Evolutionary conservation across 92 coral and sea anemone species (phyloP).

Genomic region (Porites rus): DNA sequence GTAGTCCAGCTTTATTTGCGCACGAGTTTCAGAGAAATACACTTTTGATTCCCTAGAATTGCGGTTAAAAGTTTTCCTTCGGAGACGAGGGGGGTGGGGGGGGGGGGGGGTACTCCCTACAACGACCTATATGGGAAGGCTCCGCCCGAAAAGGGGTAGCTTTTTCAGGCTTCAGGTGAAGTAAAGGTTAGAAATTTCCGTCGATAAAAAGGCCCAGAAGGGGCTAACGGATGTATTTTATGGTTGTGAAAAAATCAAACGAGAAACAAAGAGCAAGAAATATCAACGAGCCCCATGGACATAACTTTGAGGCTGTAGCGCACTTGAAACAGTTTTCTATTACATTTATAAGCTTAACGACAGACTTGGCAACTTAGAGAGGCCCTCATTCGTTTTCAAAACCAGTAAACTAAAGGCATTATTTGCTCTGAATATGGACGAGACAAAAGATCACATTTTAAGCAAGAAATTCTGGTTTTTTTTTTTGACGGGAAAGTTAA

Average conservation of each 20-base stretch:
- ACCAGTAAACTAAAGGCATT: conserved; percentile 39
- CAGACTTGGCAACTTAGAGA: conserved; percentile 57
- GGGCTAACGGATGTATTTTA: too few species aligned
- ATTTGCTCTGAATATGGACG: conserved; percentile 28
- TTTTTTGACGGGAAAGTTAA: conserved; percentile 45
- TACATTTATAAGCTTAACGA: conserved; percentile 33
- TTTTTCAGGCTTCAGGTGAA: too few species aligned
- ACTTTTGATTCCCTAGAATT: too few species aligned
- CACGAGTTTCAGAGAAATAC: too few species aligned
- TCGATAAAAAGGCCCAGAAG: too few species aligned
- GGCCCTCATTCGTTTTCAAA: conserved; percentile 71
- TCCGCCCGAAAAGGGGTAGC: too few species aligned
- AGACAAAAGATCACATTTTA: conserved; percentile 14
- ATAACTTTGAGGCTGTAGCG: conserved; percentile 42
- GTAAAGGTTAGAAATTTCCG: too few species aligned
- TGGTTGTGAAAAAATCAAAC: not conserved
- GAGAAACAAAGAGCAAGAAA: conserved; percentile 26
- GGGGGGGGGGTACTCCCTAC: too few species aligned
- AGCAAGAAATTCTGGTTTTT: conserved; percentile 47
- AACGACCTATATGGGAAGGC: too few species aligned
- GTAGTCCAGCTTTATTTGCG: too few species aligned
- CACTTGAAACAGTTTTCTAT: conserved; percentile 21
- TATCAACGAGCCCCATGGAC: conserved; percentile 28
- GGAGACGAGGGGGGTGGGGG: too few species aligned
- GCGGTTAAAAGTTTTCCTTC: too few species aligned